phyloP scores from a whole-genome alignment of 2,113 vertebrate species.

The Lepisosteus oculatus region DNA sequence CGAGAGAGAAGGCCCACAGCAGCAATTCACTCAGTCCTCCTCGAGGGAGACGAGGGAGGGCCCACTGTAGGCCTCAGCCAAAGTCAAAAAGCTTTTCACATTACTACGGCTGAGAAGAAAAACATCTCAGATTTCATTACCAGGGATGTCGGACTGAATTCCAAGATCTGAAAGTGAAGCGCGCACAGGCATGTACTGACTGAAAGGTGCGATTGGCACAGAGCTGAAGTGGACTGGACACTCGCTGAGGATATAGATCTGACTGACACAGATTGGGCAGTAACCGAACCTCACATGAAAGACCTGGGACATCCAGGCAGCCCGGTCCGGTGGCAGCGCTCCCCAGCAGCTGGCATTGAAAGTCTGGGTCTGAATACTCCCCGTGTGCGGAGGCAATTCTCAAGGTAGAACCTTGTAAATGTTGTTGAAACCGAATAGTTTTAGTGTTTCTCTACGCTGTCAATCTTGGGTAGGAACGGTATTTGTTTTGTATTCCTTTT shows the following conservation, averaged over 20 bases:
- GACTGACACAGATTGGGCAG: conserved; percentile 28
- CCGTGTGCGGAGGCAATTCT: not conserved
- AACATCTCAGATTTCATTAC: conserved; percentile 30
- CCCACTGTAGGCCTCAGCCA: not conserved
- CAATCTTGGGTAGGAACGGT: not conserved
- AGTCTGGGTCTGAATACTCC: not conserved
- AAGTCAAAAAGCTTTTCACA: conserved; percentile 20
- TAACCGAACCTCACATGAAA: conserved; percentile 37
- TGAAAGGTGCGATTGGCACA: conserved; percentile 39
- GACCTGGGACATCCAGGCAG: conserved; percentile 19
- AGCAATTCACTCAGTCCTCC: not conserved
- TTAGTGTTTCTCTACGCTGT: not conserved
- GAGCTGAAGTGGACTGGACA: conserved; percentile 18
- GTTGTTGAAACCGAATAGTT: not conserved
- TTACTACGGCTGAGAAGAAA: conserved; percentile 31
- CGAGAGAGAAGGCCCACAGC: not conserved
- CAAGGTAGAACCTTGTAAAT: not conserved
- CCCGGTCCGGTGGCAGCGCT: conserved; percentile 8
- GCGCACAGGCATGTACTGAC: not conserved
- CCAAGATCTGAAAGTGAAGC: not conserved
- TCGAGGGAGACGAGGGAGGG: not conserved
- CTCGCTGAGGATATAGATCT: conserved; percentile 28
- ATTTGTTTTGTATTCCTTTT: not conserved
- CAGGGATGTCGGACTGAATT: conserved; percentile 5
- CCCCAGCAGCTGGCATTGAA: not conserved